Evolutionary conservation across 92 coral and sea anemone genomes (phyloP).

Genomic region (Porites divaricata): DNA sequence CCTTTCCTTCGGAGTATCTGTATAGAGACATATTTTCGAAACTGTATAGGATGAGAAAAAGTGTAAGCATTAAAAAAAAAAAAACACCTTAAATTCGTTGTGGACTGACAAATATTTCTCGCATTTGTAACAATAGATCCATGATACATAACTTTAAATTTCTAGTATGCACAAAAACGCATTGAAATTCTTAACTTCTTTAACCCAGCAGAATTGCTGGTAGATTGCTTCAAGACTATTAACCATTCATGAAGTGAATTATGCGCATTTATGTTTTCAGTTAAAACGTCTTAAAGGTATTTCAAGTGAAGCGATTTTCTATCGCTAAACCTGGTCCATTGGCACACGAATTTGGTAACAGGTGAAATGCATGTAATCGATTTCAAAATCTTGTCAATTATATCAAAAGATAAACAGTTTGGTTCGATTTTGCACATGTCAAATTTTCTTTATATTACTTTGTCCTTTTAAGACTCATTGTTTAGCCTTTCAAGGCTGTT

Average conservation of each 20-base stretch:
- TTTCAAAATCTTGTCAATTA: constrained; percentile 73
- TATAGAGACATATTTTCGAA: constrained; percentile 15
- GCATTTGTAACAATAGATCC: neutral
- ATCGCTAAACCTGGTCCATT: constrained; percentile 13
- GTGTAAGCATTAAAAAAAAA: too few relatives aligned
- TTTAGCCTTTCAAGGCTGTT: constrained; percentile 63
- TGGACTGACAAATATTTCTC: neutral
- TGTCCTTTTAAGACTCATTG: constrained; percentile 73
- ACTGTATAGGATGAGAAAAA: too few relatives aligned
- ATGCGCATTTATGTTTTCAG: constrained; percentile 4
- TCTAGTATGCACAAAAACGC: too few relatives aligned
- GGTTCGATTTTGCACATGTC: constrained; percentile 89
- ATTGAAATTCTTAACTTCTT: too few relatives aligned
- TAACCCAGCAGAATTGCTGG: too few relatives aligned
- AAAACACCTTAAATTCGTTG: too few relatives aligned
- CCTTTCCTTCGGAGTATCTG: neutral
- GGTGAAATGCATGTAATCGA: constrained; percentile 61
- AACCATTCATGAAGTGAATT: neutral
- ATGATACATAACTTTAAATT: neutral
- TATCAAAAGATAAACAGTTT: constrained; percentile 71
- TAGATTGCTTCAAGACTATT: neutral
- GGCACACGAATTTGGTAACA: constrained; percentile 64
- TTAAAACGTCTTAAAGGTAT: neutral
- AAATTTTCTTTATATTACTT: constrained; percentile 58
- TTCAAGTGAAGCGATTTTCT: neutral